Evolutionary conservation across 2,888 invertebrate genomes (phyloP), one percentile per base, ranked within the genome.

Genomic region (Schizotus pectinicornis): DNA sequence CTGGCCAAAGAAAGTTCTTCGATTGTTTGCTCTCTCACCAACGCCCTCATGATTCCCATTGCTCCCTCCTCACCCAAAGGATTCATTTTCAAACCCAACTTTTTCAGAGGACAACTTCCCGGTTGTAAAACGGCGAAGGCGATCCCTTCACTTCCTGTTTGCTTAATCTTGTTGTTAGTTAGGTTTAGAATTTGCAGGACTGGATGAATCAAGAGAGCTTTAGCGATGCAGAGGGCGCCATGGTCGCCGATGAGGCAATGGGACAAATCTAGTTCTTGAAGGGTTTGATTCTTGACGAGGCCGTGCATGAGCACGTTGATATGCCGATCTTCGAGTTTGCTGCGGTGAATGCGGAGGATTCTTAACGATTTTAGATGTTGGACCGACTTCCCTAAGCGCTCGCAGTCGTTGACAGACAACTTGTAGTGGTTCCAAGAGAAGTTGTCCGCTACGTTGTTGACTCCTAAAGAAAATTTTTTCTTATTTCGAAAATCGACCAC

Each of bases 161-260:
- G n/a, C 39, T 65, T 59, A 22, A 74, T 73, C 5, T 56, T 45
- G 50, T 73, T 73, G 46, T 87, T 84, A 8, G 81, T 80, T 43
- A 88, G 79, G 56, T 82, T 79, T 1, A 87, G 74, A 48, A 76
- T 73, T 66, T 79, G 82, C 13, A 86, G 68, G 36, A 79, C 81
- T 7, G 76, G 78, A 65, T 85, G 84, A 7, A 80, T 64, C 33
- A 67, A 77, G 48, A 85, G 80, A 57, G 86, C 79, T 62, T 86
- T 86, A 0, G 85, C 87, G 1, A 88, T 77, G 11, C 87, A 88
- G 54, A 85, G 81, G 68, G 87, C 86, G 0, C 88, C 88, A 41
- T 81, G 80, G 71, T 88, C 84, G 1, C 82, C 84, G 45, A 88
- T 84, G 65, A 84, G 82, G 71, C 88, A 88, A 70, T 88, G 85